Conservation (phyloP, 2,797 vertebrate genomes). For the Lemur catta region DNA sequence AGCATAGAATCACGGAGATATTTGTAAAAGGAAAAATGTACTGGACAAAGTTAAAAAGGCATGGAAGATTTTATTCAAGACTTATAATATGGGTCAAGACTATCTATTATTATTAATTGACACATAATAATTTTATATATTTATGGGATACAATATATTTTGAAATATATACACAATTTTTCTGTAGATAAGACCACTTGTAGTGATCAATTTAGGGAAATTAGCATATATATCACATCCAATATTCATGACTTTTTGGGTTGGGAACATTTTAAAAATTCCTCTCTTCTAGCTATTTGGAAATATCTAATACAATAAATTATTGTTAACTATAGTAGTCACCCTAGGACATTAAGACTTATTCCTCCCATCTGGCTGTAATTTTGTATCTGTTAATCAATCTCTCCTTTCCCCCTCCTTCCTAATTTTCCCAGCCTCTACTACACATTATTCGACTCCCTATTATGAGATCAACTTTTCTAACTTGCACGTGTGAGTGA, state of each 20-base stretch:
- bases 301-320: not conserved
- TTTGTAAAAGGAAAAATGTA: not conserved
- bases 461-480: not conserved
- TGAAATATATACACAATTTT: not conserved
- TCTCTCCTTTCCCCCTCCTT: not conserved
- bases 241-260: not conserved
- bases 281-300: not conserved
- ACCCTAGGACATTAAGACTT: not conserved
- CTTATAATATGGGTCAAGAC: not conserved
- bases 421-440: not conserved
- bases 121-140: not conserved
- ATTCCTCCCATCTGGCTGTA: not conserved
- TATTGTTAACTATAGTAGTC: not conserved
- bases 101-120: not conserved
- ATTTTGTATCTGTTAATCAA: not conserved
- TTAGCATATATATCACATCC: not conserved
- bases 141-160: not conserved
- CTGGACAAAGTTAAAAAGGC: not conserved
- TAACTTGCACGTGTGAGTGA: not conserved
- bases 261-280: not conserved
- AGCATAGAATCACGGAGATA: not conserved
- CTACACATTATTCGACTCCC: not conserved
- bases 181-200: not conserved
- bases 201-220: not conserved
- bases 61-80: not conserved